phyloP scores from a whole-genome alignment of 2,113 vertebrate species.

The human region DNA sequence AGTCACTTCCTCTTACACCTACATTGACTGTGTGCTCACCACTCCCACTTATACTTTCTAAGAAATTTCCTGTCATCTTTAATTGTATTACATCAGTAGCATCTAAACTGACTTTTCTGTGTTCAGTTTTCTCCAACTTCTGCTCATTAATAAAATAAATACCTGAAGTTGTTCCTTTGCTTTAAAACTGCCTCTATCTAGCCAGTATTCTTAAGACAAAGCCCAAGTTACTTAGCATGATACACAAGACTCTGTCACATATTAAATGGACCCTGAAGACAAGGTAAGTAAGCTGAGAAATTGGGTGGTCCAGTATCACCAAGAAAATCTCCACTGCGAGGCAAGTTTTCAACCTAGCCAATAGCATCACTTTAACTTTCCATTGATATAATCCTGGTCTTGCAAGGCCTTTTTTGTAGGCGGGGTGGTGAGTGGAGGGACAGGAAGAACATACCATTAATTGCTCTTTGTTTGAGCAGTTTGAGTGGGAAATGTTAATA shows the following conservation, averaged over 20 bases:
- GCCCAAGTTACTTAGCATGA: neutral
- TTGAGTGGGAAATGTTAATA: neutral
- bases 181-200: neutral
- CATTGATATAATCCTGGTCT: neutral
- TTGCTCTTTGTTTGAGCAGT: neutral
- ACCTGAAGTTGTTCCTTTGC: neutral
- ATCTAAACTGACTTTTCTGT: neutral
- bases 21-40: neutral
- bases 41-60: neutral
- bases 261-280: neutral
- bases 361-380: neutral
- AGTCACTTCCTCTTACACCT: neutral
- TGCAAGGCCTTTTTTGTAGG: neutral
- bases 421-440: too few species aligned
- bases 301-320: neutral
- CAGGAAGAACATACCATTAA: neutral
- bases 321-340: conserved; percentile 1
- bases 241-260: neutral
- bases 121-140: neutral
- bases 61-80: neutral
- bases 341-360: neutral
- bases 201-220: neutral
- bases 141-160: neutral
- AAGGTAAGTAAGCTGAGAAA: neutral
- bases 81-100: neutral